These are phyloP conservation scores for Calameuta filiformis DNA, from an alignment of 2,888 invertebrate species.

Conservation along the genomic window DNA sequence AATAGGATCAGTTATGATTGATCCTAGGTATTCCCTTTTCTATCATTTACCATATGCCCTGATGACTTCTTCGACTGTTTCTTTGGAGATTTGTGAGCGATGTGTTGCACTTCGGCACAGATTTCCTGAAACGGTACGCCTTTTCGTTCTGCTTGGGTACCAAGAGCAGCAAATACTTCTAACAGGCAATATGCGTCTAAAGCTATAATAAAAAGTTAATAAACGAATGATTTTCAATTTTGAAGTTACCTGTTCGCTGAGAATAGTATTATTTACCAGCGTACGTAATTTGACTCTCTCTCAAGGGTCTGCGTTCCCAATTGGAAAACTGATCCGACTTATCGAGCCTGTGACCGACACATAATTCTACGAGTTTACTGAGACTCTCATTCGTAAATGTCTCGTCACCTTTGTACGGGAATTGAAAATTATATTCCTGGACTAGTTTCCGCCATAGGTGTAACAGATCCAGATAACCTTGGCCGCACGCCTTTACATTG, in stretches of 20 bases:
- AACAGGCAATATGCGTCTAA: conserved; percentile 89
- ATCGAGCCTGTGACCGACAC: conserved; percentile 81
- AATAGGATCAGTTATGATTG: not conserved
- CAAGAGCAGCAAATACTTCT: conserved; percentile 79
- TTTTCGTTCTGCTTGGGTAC: conserved; percentile 66
- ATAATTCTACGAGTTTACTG: conserved; percentile 78
- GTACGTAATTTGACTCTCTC: conserved; percentile 82
- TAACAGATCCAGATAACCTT: conserved; percentile 72
- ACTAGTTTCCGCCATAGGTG: conserved; percentile 72
- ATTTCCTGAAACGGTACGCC: conserved; percentile 74
- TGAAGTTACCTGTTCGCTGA: not conserved
- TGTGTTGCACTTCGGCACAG: conserved; percentile 68
- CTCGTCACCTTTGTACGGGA: conserved; percentile 70
- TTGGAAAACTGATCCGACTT: conserved; percentile 93
- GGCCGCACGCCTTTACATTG: conserved; percentile 65
- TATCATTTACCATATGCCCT: not conserved
- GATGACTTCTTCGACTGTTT: conserved; percentile 61
- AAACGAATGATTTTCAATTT: not conserved
- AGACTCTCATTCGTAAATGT: conserved; percentile 74
- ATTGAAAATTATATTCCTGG: conserved; percentile 67
- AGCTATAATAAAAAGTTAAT: conserved; percentile 68
- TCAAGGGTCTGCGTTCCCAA: conserved; percentile 87
- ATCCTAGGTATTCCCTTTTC: not conserved
- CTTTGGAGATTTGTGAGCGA: conserved; percentile 65
- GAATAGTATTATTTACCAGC: conserved; percentile 69